A percentile compares a stretch with the other conserved stretches of the same genome.
These are phyloP conservation scores for Cochlearius cochlearius DNA, from an alignment of 2,113 vertebrate genomes.

Conservation along the genomic window DNA sequence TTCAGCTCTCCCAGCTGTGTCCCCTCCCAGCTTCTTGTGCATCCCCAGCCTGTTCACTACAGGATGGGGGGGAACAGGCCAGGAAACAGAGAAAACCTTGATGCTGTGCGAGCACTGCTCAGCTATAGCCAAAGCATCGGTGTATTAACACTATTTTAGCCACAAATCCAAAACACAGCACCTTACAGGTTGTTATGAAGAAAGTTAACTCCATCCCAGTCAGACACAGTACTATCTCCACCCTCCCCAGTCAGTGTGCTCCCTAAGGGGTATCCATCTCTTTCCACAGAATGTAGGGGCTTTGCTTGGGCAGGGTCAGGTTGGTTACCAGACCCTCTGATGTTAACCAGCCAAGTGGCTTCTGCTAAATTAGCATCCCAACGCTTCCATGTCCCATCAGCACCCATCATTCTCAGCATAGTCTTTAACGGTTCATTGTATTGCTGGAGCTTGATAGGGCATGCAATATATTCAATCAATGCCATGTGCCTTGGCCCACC, in stretches of 20 bases:
- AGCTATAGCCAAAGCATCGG: not conserved
- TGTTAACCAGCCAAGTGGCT: not conserved
- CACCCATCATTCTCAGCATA: not conserved
- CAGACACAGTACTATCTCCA: not conserved
- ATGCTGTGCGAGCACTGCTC: not conserved
- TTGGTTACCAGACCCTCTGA: not conserved
- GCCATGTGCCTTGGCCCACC: not conserved
- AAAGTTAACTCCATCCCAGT: not conserved
- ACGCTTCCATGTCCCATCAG: not conserved
- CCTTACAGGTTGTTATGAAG: not conserved
- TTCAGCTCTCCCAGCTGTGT: not conserved
- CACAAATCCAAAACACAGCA: not conserved
- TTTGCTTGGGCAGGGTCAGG: not conserved
- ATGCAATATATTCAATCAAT: not conserved
- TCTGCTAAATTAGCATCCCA: not conserved
- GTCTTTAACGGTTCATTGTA: not conserved
- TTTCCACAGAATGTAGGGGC: not conserved
- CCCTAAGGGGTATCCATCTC: not conserved
- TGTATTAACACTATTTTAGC: not conserved
- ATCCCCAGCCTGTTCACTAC: not conserved
- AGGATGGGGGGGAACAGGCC: too few species aligned
- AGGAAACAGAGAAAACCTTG: not conserved
- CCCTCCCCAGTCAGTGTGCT: not conserved
- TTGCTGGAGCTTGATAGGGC: not conserved
- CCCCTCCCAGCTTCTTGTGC: not conserved